Conservation (phyloP, 2,797 vertebrate species). For the Anguilla megastoma region DNA sequence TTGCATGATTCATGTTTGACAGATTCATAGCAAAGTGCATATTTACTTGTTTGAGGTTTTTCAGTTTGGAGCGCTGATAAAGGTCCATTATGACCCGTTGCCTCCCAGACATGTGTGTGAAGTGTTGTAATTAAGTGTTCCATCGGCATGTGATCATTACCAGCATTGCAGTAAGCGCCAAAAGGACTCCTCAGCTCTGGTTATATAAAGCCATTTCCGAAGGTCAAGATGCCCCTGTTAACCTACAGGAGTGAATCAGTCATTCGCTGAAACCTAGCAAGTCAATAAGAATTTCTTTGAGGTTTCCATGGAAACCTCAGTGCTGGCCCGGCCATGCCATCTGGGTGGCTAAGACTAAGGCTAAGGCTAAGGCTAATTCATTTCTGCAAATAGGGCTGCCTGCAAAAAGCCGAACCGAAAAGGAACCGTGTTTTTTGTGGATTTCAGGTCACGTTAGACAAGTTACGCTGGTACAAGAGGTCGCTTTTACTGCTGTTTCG, state of each 20-base stretch:
- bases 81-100: not conserved
- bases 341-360: not conserved
- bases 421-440: not conserved
- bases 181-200: not conserved
- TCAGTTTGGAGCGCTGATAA: not conserved
- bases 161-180: not conserved
- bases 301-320: constrained; percentile 9
- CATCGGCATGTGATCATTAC: not conserved
- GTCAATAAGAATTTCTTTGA: not conserved
- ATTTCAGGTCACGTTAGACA: not conserved
- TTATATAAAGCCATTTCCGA: not conserved
- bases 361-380: not conserved
- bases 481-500: not conserved
- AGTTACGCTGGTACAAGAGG: not conserved
- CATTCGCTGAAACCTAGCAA: not conserved
- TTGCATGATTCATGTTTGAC: not conserved
- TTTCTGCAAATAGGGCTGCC: not conserved
- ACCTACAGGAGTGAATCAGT: not conserved
- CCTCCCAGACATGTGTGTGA: not conserved
- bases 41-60: not conserved
- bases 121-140: not conserved
- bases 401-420: not conserved
- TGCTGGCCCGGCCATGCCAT: not conserved
- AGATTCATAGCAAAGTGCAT: not conserved
- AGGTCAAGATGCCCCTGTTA: constrained; percentile 6